phyloP scores from a whole-genome alignment of 2,797 vertebrate species.

The Denticeps clupeoides region DNA sequence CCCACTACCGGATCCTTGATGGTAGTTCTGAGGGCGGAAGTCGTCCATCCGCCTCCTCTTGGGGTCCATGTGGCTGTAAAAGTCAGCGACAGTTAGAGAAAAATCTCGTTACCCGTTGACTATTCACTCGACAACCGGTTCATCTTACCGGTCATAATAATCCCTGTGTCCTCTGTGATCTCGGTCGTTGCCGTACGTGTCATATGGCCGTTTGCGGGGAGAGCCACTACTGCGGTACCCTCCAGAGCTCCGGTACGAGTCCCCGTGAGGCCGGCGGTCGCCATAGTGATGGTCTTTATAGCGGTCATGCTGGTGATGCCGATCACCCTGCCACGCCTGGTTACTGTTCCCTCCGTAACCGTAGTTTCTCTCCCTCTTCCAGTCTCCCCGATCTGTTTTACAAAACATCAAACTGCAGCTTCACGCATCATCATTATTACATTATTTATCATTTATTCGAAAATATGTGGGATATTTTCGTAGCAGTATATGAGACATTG shows the following conservation, averaged over 20 bases:
- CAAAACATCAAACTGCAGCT: not conserved
- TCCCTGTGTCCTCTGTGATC: conserved; percentile 86
- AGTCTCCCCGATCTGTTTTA: conserved; percentile 80
- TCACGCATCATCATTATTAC: not conserved
- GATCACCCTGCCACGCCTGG: conserved; percentile 83
- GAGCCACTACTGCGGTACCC: conserved; percentile 77
- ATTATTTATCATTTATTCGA: too few relatives aligned
- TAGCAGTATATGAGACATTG: too few relatives aligned
- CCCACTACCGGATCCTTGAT: conserved; percentile 22
- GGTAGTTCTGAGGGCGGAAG: conserved; percentile 69
- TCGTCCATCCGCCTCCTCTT: conserved; percentile 85
- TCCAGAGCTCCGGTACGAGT: conserved; percentile 77
- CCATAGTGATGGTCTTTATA: conserved; percentile 93
- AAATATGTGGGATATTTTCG: too few relatives aligned
- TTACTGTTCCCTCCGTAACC: conserved; percentile 76
- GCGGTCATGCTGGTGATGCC: conserved; percentile 84
- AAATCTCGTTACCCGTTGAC: too few relatives aligned
- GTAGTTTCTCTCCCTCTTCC: conserved; percentile 93
- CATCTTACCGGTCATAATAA: conserved; percentile 84
- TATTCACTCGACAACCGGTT: too few relatives aligned
- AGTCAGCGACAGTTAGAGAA: rapidly evolving
- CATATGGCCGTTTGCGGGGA: conserved; percentile 81
- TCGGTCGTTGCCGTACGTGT: conserved; percentile 85
- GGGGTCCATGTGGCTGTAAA: conserved; percentile 75
- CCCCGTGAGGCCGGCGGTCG: conserved; percentile 74